Conservation (phyloP, 2,113 vertebrate species). For the Hemichromis elongatus region DNA sequence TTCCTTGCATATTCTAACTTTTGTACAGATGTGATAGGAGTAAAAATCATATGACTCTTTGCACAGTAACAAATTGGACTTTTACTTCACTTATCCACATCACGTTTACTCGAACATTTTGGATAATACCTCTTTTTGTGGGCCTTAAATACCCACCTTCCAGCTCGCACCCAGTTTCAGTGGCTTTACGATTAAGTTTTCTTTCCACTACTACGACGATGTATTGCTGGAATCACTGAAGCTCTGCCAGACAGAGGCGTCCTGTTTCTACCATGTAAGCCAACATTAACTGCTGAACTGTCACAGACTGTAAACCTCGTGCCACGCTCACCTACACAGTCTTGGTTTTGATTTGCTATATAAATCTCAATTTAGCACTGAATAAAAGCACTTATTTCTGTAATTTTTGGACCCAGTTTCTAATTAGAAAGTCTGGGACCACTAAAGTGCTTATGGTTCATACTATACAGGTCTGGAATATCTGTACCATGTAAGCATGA, state of each 20-base stretch:
- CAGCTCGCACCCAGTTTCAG: background rate
- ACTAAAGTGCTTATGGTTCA: background rate
- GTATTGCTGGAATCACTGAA: background rate
- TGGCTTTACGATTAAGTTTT: background rate
- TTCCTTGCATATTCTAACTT: background rate
- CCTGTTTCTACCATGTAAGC: background rate
- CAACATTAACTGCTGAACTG: background rate
- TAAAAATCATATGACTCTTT: background rate
- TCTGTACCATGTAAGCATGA: background rate
- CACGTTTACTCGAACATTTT: background rate
- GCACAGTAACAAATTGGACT: background rate
- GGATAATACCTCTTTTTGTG: background rate
- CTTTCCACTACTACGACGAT: background rate
- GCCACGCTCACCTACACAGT: background rate
- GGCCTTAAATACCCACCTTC: background rate
- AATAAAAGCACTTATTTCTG: background rate
- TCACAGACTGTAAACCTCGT: background rate
- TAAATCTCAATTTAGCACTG: background rate
- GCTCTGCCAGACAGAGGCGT: background rate
- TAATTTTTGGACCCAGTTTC: background rate
- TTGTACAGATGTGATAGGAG: fast-evolving
- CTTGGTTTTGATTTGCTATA: background rate
- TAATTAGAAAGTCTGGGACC: background rate
- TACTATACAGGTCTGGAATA: background rate
- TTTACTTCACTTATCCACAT: background rate